Evolutionary conservation across 2,888 invertebrate species (phyloP).

Genomic region (Folsomia manolachei): DNA sequence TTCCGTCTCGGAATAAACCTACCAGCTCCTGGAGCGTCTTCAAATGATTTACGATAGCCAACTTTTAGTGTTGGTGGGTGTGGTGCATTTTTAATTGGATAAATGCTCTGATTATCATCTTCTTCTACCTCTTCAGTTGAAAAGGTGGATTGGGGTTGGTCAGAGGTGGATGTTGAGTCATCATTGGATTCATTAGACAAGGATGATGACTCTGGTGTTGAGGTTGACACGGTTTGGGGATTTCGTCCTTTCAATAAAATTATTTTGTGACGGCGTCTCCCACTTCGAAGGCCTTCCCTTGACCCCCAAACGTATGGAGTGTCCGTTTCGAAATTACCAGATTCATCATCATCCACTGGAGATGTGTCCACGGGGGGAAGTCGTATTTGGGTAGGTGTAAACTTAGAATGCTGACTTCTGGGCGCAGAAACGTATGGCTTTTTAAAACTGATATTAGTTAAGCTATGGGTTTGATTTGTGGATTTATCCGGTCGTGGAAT

Average conservation of each 20-base stretch:
- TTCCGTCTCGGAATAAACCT: conserved; percentile 2
- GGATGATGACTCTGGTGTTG: neutral
- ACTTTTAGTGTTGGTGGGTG: neutral
- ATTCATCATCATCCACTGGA: no score
- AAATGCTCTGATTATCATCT: neutral
- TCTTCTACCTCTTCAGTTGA: neutral
- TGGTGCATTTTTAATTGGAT: neutral
- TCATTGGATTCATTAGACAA: neutral
- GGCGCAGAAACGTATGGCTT: no score
- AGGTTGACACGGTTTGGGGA: no score
- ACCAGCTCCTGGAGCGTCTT: conserved; percentile 5
- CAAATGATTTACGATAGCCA: neutral
- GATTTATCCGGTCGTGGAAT: no score
- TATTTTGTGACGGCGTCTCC: neutral
- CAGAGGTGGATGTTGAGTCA: no score
- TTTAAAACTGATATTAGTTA: no score
- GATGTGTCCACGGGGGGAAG: no score
- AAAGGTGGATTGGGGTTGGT: neutral
- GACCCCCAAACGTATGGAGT: neutral
- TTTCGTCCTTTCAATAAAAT: neutral
- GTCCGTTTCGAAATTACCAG: no score
- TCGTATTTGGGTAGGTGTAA: no score
- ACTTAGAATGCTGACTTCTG: no score
- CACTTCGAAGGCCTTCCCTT: neutral
- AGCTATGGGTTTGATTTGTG: no score